Evolutionary conservation across 2,888 invertebrate species (phyloP).

Genomic region (Pyrrhia umbra): DNA sequence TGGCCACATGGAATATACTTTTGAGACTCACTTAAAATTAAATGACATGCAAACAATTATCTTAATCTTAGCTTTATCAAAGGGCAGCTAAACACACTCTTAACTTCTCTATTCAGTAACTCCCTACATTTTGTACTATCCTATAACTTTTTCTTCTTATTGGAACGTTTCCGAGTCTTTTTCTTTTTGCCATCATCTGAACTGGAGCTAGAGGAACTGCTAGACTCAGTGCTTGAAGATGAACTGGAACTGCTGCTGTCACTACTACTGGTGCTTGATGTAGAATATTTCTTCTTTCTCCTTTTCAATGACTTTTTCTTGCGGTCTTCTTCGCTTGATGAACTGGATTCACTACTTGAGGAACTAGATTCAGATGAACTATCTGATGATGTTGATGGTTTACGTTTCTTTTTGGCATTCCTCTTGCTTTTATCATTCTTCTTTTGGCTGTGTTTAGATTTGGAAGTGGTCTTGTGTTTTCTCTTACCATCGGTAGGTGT

Average conservation of each 20-base stretch:
- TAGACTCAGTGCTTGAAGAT: constrained; percentile 77
- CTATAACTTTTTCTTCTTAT: constrained; percentile 71
- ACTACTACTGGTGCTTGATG: constrained; percentile 80
- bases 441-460: constrained; percentile 63
- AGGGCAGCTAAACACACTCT: constrained; percentile 23
- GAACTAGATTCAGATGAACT: constrained; percentile 80
- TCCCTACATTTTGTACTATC: constrained; percentile 30
- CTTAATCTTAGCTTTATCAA: constrained; percentile 14
- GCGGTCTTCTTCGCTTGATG: constrained; percentile 78
- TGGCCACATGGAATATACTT: constrained; percentile 55
- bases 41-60: constrained; percentile 25
- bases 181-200: constrained; percentile 76
- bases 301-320: constrained; percentile 72
- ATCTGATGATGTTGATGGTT: constrained; percentile 81
- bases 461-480: constrained; percentile 48
- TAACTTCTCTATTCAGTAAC: constrained; percentile 20
- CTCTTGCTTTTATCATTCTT: constrained; percentile 55
- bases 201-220: constrained; percentile 75
- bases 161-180: constrained; percentile 70
- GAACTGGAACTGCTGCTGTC: constrained; percentile 68
- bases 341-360: constrained; percentile 79
- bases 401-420: constrained; percentile 72
- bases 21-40: constrained; percentile 44
- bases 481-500: constrained; percentile 59
- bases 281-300: constrained; percentile 76